A percentile compares a stretch with the other conserved stretches of the same genome.
phyloP scores from a whole-genome alignment of 2,113 vertebrate genomes.

The Columbina picui region DNA sequence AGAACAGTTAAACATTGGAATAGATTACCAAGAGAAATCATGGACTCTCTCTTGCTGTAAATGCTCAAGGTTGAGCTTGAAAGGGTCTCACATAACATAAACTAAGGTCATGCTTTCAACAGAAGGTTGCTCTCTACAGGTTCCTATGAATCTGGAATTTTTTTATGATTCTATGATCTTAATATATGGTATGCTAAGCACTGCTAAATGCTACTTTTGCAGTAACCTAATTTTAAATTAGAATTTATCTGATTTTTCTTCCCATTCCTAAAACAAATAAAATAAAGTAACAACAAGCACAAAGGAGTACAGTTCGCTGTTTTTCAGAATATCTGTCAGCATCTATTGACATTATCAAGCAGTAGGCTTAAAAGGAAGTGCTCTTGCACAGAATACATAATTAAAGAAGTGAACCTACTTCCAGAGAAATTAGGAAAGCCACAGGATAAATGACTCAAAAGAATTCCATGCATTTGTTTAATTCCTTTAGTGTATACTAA shows the following conservation, averaged over 20 bases:
- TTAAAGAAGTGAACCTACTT: background rate
- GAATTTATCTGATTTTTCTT: background rate
- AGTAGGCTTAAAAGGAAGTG: background rate
- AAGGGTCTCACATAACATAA: background rate
- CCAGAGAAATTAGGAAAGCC: background rate
- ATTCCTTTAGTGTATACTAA: background rate
- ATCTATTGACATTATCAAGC: background rate
- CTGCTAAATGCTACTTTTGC: background rate
- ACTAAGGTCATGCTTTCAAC: background rate
- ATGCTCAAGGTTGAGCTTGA: background rate
- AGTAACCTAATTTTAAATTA: background rate
- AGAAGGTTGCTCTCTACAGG: background rate
- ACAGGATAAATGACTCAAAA: background rate
- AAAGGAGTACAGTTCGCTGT: background rate
- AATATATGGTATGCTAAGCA: background rate
- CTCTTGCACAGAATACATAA: background rate
- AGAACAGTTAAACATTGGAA: background rate
- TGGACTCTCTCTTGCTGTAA: background rate
- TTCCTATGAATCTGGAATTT: background rate
- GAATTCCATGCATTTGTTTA: background rate
- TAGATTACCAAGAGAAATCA: background rate
- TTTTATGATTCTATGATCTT: background rate
- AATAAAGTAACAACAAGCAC: background rate
- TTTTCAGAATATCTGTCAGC: background rate
- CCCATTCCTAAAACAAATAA: background rate